Evolutionary conservation across 2,113 vertebrate genomes (phyloP).

Genomic region (Gopherus evgoodei): DNA sequence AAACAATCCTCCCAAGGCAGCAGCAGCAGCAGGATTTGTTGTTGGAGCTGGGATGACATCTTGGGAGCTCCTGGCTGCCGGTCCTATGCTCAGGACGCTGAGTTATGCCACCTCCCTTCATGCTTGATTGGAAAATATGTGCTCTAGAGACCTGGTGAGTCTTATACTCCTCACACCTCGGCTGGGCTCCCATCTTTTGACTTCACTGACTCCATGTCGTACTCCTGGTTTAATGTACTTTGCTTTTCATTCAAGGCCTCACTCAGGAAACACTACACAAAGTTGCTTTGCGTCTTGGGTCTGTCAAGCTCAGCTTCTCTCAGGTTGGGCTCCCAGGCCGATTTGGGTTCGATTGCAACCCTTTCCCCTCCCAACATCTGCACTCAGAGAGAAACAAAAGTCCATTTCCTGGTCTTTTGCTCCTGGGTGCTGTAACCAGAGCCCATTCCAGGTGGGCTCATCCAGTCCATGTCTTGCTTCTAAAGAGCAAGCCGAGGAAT

Average conservation of each 20-base stretch:
- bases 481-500: background rate
- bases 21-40: background rate
- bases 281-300: background rate
- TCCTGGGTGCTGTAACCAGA: background rate
- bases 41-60: background rate
- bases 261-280: background rate
- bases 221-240: background rate
- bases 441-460: background rate
- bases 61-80: background rate
- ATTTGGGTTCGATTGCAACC: background rate
- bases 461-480: background rate
- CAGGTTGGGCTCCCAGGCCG: background rate
- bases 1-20: background rate
- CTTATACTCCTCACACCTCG: background rate
- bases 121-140: background rate
- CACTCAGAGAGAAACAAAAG: background rate
- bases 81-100: background rate
- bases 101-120: background rate
- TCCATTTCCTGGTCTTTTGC: background rate
- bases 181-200: background rate
- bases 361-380: background rate
- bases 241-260: background rate
- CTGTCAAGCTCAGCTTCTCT: background rate
- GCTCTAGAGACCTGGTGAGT: background rate
- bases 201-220: background rate